Evolutionary conservation across 2,113 vertebrate species (phyloP).

Genomic region (Poicephalus meyeri): DNA sequence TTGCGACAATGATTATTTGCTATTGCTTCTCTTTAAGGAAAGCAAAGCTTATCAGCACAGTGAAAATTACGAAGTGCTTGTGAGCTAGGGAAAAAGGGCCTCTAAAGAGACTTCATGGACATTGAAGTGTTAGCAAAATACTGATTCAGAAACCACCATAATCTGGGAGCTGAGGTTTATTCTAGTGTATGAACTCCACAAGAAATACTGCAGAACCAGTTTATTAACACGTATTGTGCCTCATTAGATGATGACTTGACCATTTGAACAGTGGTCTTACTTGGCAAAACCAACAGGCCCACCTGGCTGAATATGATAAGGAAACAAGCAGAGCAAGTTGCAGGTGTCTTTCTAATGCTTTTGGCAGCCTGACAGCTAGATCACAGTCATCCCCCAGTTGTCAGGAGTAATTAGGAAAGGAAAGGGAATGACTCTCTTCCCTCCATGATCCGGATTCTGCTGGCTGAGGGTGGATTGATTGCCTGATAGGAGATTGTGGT

Average conservation of each 20-base stretch:
- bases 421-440: neutral
- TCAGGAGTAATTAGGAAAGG: neutral
- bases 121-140: neutral
- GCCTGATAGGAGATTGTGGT: neutral
- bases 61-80: neutral
- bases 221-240: neutral
- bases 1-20: neutral
- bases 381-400: neutral
- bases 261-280: neutral
- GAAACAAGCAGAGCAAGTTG: neutral
- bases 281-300: neutral
- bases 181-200: neutral
- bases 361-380: neutral
- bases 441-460: neutral
- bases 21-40: neutral
- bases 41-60: neutral
- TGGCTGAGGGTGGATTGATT: neutral
- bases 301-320: neutral
- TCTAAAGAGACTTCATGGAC: neutral
- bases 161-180: neutral
- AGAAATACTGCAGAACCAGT: neutral
- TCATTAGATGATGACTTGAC: neutral
- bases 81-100: neutral
- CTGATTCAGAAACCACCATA: neutral
- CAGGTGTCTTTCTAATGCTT: neutral